These are phyloP conservation scores for Acropora yongei DNA, from an alignment of 64 coral and sea anemone species.

Conservation along the genomic window DNA sequence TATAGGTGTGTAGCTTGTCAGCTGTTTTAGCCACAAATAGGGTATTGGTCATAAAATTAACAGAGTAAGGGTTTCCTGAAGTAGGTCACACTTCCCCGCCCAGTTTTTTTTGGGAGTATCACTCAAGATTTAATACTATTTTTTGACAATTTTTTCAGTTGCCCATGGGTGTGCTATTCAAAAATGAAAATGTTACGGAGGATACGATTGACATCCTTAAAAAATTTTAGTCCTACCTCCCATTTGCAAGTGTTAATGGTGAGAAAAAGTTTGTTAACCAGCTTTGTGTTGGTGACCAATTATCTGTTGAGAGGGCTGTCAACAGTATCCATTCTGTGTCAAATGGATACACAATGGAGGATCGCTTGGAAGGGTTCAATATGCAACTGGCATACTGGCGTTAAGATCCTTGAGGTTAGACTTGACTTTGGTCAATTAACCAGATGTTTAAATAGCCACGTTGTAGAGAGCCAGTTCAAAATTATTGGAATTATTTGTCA, in stretches of 20 bases:
- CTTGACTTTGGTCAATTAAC: no score
- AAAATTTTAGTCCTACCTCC: slow-evolving; percentile 38
- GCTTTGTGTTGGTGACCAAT: no score
- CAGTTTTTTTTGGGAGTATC: neutral
- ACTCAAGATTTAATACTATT: neutral
- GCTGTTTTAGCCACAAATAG: no score
- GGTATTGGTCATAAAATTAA: no score
- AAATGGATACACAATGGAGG: neutral
- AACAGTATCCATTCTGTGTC: neutral
- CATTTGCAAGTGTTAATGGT: neutral
- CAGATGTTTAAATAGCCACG: no score
- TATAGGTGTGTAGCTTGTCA: no score
- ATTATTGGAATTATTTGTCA: no score
- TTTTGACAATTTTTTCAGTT: neutral
- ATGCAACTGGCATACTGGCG: neutral
- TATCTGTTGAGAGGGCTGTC: neutral
- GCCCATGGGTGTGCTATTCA: slow-evolving; percentile 44
- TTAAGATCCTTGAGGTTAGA: neutral
- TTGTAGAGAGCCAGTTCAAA: no score
- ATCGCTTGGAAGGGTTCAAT: neutral
- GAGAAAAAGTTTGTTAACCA: no score
- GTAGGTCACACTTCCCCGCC: neutral
- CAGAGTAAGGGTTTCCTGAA: neutral
- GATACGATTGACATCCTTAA: slow-evolving; percentile 57
- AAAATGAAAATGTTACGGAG: slow-evolving; percentile 57